phyloP scores from a whole-genome alignment of 2,888 invertebrate species.

The Drosophila tanythrix region DNA sequence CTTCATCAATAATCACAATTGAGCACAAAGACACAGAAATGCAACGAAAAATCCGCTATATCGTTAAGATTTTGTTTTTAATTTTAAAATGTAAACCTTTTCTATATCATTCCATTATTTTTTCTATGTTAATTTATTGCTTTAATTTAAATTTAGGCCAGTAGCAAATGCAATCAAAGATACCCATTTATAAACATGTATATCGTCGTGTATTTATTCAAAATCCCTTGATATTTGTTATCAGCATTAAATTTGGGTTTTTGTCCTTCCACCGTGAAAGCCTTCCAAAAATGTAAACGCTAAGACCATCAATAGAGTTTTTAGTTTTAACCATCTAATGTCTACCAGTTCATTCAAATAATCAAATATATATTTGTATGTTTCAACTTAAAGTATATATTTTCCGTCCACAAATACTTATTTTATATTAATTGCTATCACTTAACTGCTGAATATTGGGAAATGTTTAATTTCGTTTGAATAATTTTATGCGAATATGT shows the following conservation, averaged over 20 bases:
- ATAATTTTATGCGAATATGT: constrained; percentile 1
- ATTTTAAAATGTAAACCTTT: constrained; percentile 25
- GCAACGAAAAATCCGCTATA: constrained; percentile 61
- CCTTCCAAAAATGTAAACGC: constrained; percentile 22
- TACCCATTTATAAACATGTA: constrained; percentile 9
- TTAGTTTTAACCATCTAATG: constrained; percentile 19
- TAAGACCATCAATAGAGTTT: constrained; percentile 10
- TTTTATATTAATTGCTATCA: constrained; percentile 14
- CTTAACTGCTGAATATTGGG: background rate
- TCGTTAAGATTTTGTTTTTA: constrained; percentile 41
- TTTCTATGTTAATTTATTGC: constrained; percentile 28
- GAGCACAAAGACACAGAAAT: constrained; percentile 47
- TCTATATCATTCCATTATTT: constrained; percentile 18
- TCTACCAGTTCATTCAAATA: constrained; percentile 15
- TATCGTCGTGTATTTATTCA: background rate
- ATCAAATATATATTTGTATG: background rate
- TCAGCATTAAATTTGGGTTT: constrained; percentile 2
- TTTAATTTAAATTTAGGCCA: constrained; percentile 25
- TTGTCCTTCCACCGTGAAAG: constrained; percentile 17
- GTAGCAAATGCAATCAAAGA: constrained; percentile 13
- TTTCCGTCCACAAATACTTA: constrained; percentile 44
- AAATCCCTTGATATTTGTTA: background rate
- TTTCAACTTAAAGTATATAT: constrained; percentile 21
- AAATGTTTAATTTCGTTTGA: constrained; percentile 8
- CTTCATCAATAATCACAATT: constrained; percentile 71